Conservation (phyloP, 1,140 invertebrate species). For the Eumeta japonica region DNA sequence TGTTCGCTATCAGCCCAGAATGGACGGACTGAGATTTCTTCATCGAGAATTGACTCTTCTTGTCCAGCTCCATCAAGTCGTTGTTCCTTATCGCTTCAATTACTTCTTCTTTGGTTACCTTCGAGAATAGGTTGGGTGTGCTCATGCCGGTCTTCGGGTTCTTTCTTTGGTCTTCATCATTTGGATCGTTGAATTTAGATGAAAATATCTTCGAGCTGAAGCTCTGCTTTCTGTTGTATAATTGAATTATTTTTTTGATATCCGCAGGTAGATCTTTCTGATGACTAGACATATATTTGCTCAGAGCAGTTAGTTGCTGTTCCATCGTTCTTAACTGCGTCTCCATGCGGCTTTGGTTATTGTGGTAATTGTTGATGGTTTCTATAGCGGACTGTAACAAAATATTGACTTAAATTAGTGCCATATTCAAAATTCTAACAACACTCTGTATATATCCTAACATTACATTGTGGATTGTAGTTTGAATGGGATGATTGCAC, state of each 20-base stretch:
- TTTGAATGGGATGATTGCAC: no score
- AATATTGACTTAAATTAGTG: no score
- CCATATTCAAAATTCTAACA: no score
- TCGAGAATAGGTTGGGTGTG: slow-evolving; percentile 48
- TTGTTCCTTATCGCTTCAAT: no score
- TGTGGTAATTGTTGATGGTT: slow-evolving; percentile 43
- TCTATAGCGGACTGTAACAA: slow-evolving; percentile 45
- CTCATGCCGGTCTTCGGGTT: slow-evolving; percentile 41
- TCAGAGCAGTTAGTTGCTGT: slow-evolving; percentile 41
- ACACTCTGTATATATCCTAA: no score
- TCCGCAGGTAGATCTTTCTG: slow-evolving; percentile 43
- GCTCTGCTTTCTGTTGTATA: slow-evolving; percentile 40
- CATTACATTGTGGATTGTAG: no score
- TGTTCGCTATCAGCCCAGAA: slow-evolving; percentile 38
- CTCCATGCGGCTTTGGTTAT: slow-evolving; percentile 38
- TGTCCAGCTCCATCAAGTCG: slow-evolving; percentile 21
- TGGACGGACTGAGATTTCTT: slow-evolving; percentile 54
- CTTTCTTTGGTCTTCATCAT: slow-evolving; percentile 30
- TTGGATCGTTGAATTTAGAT: slow-evolving; percentile 39
- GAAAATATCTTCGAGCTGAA: slow-evolving; percentile 46
- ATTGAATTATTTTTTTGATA: slow-evolving; percentile 43
- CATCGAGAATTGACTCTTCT: slow-evolving; percentile 40
- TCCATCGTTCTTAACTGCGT: slow-evolving; percentile 41
- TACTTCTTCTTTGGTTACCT: slow-evolving; percentile 34
- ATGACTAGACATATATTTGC: slow-evolving; percentile 37